A percentile compares a stretch with the other conserved stretches of the same genome.
Evolutionary conservation across 1,140 invertebrate species (phyloP).

Genomic region (Drosophila pandora): DNA sequence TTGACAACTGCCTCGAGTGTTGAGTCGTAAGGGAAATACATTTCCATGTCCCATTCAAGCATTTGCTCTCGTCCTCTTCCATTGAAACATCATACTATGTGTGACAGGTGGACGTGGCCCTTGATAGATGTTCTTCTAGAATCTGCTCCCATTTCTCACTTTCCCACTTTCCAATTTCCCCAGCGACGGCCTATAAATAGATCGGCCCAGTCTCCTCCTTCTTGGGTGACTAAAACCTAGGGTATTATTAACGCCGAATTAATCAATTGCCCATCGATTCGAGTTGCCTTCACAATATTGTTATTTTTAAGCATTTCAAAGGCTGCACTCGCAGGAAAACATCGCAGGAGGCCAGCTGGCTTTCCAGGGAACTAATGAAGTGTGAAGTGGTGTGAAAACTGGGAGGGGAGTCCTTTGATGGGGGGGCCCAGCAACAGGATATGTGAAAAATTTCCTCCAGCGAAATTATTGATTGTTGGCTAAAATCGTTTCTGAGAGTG

Average conservation of each 20-base stretch:
- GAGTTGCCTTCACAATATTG: conserved; percentile 42
- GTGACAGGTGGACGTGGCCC: conserved; percentile 55
- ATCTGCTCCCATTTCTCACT: conserved; percentile 12
- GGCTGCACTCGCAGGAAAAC: conserved; percentile 40
- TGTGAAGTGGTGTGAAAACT: conserved; percentile 75
- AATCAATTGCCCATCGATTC: conserved; percentile 76
- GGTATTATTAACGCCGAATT: conserved; percentile 75
- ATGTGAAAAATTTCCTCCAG: conserved; percentile 26
- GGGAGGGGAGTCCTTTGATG: conserved; percentile 68
- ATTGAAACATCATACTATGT: conserved; percentile 46
- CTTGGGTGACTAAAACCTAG: conserved; percentile 19
- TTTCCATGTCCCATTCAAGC: conserved; percentile 55
- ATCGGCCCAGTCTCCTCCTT: conserved; percentile 8
- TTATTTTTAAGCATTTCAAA: conserved; percentile 78
- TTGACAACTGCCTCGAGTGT: conserved; percentile 57
- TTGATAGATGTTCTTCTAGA: conserved; percentile 54
- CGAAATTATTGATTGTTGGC: conserved; percentile 58
- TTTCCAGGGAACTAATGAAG: conserved; percentile 56
- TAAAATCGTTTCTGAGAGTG: conserved; percentile 1
- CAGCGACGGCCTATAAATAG: conserved; percentile 50
- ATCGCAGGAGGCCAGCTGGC: conserved; percentile 8
- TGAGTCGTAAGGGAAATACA: conserved; percentile 76
- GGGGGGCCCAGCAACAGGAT: conserved; percentile 3
- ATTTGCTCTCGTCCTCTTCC: conserved; percentile 10
- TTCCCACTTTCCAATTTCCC: conserved; percentile 25